A percentile compares a stretch with the other conserved stretches of the same genome.
Evolutionary conservation across 2,888 invertebrate genomes (phyloP).

Genomic region (Hyposoter dolosus): DNA sequence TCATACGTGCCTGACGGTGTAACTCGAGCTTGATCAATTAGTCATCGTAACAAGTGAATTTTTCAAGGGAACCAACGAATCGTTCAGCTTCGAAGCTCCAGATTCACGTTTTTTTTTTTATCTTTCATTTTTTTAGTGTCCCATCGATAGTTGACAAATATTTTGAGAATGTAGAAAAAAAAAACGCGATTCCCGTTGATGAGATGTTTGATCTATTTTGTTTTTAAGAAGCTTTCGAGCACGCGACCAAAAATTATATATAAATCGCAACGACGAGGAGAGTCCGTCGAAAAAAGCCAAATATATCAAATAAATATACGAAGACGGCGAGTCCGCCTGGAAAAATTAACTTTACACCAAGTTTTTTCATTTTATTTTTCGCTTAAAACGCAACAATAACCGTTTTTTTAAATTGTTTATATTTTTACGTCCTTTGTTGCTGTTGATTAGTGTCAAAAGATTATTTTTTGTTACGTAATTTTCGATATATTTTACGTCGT

Average conservation of each 20-base stretch:
- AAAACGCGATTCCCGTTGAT: neutral
- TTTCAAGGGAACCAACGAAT: neutral
- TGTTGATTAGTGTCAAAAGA: neutral
- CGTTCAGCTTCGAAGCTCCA: neutral
- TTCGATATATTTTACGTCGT: constrained; percentile 3
- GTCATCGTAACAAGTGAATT: neutral
- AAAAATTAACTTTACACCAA: neutral
- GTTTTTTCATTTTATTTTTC: constrained; percentile 35
- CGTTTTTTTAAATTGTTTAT: constrained; percentile 23
- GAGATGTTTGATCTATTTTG: neutral
- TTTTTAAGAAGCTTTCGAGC: neutral
- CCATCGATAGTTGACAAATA: constrained; percentile 10
- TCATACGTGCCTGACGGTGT: neutral
- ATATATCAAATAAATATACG: constrained; percentile 14
- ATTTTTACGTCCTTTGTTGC: constrained; percentile 11
- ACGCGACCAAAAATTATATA: constrained; percentile 20
- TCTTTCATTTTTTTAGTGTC: neutral
- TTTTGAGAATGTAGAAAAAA: neutral
- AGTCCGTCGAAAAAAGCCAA: neutral
- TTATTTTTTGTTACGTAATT: neutral
- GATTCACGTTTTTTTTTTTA: neutral
- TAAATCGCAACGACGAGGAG: constrained; percentile 4
- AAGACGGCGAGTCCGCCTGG: constrained; percentile 8
- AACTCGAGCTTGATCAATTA: neutral
- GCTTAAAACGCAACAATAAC: neutral